phyloP scores from a whole-genome alignment of 2,888 invertebrate genomes.

The Gisinianus flammeolus region DNA sequence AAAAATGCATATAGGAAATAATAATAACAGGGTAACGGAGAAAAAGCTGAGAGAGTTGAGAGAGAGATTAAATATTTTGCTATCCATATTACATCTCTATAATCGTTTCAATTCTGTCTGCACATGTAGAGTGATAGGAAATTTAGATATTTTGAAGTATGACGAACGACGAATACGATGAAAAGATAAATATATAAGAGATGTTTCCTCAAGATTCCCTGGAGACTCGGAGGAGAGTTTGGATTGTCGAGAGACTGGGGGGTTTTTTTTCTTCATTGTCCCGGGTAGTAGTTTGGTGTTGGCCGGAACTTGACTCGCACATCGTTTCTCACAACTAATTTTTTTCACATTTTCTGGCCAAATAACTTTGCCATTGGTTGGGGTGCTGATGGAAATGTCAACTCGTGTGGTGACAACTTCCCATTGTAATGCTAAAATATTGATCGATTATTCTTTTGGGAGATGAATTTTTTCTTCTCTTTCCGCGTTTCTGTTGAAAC shows the following conservation, averaged over 20 bases:
- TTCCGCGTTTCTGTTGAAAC: too few relatives aligned
- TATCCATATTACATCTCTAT: too few relatives aligned
- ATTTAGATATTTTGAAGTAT: too few relatives aligned
- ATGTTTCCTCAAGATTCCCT: not conserved
- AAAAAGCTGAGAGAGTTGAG: too few relatives aligned
- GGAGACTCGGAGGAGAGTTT: slow-evolving; percentile 7
- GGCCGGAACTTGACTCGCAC: not conserved
- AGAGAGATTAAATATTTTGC: too few relatives aligned
- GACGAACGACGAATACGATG: too few relatives aligned
- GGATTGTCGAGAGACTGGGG: not conserved
- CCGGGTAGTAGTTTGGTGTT: not conserved
- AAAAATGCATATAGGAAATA: too few relatives aligned
- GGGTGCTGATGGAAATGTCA: slow-evolving; percentile 31
- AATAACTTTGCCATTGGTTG: slow-evolving; percentile 6
- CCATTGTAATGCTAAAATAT: slow-evolving; percentile 33
- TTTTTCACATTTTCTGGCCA: not conserved
- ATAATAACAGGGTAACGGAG: too few relatives aligned
- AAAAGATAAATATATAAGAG: too few relatives aligned
- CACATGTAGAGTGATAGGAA: too few relatives aligned
- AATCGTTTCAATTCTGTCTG: too few relatives aligned
- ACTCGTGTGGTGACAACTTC: slow-evolving; percentile 21
- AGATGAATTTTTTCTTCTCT: too few relatives aligned
- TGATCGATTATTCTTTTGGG: slow-evolving; percentile 16
- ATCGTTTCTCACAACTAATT: not conserved
- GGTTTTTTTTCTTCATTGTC: not conserved